Percentiles rank a stretch among this genome's conserved stretches.
These are phyloP conservation scores for Sus scrofa DNA, from an alignment of 2,113 vertebrate species.

Conservation along the genomic window DNA sequence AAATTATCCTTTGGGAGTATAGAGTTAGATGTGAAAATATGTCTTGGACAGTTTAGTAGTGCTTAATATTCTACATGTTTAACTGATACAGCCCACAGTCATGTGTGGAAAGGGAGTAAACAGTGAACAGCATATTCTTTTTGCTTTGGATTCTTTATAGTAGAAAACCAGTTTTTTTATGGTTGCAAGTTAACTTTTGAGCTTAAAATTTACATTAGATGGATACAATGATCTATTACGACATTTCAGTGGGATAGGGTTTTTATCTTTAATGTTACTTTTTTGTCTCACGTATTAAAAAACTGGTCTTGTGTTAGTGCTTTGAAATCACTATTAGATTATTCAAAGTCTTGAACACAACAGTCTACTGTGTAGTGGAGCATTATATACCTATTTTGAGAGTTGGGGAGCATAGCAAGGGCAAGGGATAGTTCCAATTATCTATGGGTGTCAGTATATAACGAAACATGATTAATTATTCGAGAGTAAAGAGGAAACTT, in stretches of 20 bases:
- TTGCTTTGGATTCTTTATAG: constrained; percentile 62
- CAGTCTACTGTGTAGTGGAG: constrained; percentile 27
- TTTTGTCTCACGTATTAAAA: neutral
- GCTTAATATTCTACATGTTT: constrained; percentile 71
- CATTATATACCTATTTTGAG: neutral
- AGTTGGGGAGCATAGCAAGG: constrained; percentile 42
- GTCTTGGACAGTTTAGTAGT: constrained; percentile 47
- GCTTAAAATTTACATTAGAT: constrained; percentile 57
- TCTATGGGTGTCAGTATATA: neutral
- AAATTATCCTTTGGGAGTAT: constrained; percentile 49
- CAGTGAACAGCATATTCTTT: constrained; percentile 63
- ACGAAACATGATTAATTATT: constrained; percentile 37
- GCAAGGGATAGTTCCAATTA: neutral
- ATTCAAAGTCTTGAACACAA: neutral
- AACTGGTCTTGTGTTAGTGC: neutral
- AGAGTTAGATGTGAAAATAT: constrained; percentile 57
- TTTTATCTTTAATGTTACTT: constrained; percentile 38
- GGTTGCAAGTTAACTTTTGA: constrained; percentile 49
- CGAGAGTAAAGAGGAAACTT: constrained; percentile 39
- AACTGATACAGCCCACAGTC: constrained; percentile 47
- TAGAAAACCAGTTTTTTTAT: constrained; percentile 65
- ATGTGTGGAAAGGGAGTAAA: constrained; percentile 63
- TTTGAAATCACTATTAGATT: constrained; percentile 11
- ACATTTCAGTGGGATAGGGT: neutral
- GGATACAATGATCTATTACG: neutral